Evolutionary conservation across 64 coral and sea anemone genomes (phyloP).

Genomic region (Montipora cactus): DNA sequence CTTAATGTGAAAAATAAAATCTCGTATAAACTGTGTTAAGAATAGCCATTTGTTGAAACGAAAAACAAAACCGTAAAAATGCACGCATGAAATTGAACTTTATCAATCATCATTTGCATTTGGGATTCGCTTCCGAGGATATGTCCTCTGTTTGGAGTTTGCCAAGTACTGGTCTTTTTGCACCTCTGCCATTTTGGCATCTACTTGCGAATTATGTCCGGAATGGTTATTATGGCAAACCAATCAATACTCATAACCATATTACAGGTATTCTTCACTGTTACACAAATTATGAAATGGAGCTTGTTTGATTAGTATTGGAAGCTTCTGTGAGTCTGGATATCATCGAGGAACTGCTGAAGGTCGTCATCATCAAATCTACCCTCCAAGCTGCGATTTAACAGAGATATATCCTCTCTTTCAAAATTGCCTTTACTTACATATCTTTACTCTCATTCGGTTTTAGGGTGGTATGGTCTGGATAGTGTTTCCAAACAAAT

Average conservation of each 20-base stretch:
- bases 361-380: constrained; percentile 99
- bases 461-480: too few relatives aligned
- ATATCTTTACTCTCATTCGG: too few relatives aligned
- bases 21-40: not conserved
- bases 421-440: not conserved
- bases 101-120: too few relatives aligned
- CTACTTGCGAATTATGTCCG: not conserved
- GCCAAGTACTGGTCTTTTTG: not conserved
- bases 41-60: not conserved
- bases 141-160: not conserved
- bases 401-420: not conserved
- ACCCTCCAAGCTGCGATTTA: constrained; percentile 84
- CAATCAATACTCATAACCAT: too few relatives aligned
- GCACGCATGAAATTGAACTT: not conserved
- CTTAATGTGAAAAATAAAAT: not conserved
- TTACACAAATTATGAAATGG: not conserved
- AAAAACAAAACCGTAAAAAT: not conserved
- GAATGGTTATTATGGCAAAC: not conserved
- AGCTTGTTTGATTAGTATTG: constrained; percentile 74
- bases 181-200: not conserved
- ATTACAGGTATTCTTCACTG: not conserved
- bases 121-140: too few relatives aligned
- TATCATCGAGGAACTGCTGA: constrained; percentile 94
- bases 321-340: constrained; percentile 98
- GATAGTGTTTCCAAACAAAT: too few relatives aligned